Conservation (phyloP, 2,797 vertebrate genomes). For the Coreius guichenoti region DNA sequence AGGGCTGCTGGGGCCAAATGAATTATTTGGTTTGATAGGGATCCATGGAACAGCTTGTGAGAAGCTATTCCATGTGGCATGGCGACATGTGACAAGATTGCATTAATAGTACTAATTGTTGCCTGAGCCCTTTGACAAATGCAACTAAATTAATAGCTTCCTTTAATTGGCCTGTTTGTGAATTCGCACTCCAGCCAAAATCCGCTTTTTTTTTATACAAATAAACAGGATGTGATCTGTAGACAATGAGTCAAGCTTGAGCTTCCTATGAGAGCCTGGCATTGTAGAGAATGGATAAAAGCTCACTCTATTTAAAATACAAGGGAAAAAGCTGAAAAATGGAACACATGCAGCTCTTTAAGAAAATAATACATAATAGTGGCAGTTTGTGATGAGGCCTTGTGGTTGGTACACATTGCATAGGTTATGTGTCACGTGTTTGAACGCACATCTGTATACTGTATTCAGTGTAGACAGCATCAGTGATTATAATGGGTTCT, state of each 20-base stretch:
- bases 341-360: neutral
- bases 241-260: slow-evolving; percentile 44
- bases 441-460: neutral
- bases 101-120: slow-evolving; percentile 61
- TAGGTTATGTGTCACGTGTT: too few species aligned
- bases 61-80: slow-evolving; percentile 46
- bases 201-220: neutral
- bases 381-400: neutral
- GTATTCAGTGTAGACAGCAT: neutral
- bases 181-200: slow-evolving; percentile 45
- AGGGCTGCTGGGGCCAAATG: slow-evolving; percentile 37
- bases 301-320: neutral
- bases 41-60: slow-evolving; percentile 52
- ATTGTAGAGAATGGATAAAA: slow-evolving; percentile 7
- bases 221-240: slow-evolving; percentile 49
- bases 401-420: neutral
- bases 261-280: neutral
- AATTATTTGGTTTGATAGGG: slow-evolving; percentile 55
- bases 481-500: neutral
- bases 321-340: neutral
- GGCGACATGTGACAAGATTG: slow-evolving; percentile 58
- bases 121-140: slow-evolving; percentile 58
- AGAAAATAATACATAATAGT: neutral
- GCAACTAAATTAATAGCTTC: slow-evolving; percentile 56
- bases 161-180: slow-evolving; percentile 57